Percentiles rank a stretch among this genome's conserved stretches.
Evolutionary conservation across 2,113 vertebrate genomes (phyloP).

Genomic region (Chloropsis cyanopogon): DNA sequence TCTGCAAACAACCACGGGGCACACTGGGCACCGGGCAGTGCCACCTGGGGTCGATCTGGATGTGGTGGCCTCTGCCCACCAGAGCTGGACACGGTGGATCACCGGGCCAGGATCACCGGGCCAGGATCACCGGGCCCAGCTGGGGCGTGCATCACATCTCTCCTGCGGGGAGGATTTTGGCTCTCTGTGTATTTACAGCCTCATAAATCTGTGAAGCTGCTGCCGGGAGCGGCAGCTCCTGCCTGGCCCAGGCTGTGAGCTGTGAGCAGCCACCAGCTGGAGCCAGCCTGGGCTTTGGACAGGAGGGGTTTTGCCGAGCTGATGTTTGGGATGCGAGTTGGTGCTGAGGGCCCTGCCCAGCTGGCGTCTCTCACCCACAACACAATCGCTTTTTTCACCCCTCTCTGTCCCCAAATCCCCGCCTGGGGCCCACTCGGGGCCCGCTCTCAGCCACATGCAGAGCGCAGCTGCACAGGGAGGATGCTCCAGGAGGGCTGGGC

Average conservation of each 20-base stretch:
- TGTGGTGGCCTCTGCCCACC: accelerated
- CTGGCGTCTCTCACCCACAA: background rate
- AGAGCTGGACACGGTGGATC: accelerated
- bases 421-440: accelerated
- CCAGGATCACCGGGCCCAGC: background rate
- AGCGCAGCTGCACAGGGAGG: background rate
- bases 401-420: background rate
- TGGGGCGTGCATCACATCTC: background rate
- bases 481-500: background rate
- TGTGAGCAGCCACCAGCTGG: accelerated
- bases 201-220: background rate
- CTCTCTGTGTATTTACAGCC: background rate
- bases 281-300: background rate
- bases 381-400: accelerated
- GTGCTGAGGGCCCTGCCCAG: background rate
- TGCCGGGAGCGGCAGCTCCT: background rate
- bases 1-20: background rate
- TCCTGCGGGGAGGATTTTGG: background rate
- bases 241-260: background rate
- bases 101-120: accelerated
- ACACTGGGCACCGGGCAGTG: background rate
- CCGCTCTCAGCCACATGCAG: background rate
- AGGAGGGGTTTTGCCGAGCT: too few relatives aligned
- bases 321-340: accelerated
- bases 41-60: accelerated